Conservation (phyloP, 2,113 vertebrate species). For the Ochotona princeps region DNA sequence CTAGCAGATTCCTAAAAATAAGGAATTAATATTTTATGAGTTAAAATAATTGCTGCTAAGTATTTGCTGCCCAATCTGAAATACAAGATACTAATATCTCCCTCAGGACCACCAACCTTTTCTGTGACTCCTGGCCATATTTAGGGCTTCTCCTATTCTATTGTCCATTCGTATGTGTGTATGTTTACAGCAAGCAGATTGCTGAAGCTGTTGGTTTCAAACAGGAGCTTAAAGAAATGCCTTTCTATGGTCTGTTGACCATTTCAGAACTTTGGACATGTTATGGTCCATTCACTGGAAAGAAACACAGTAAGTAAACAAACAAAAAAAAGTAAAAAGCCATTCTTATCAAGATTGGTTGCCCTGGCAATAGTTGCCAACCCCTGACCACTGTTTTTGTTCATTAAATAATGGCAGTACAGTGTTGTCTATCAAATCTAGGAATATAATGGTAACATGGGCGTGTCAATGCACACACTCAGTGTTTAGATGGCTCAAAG, state of each 20-base stretch:
- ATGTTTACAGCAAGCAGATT: slow-evolving; percentile 78
- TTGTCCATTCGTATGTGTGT: background rate
- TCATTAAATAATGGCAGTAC: background rate
- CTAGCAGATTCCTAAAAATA: slow-evolving; percentile 37
- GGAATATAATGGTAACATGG: background rate
- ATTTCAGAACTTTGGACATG: slow-evolving; percentile 79
- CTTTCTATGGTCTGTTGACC: slow-evolving; percentile 93
- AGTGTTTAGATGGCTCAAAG: background rate
- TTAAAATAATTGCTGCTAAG: background rate
- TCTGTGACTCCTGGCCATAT: background rate
- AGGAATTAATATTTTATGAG: background rate
- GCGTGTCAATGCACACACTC: background rate
- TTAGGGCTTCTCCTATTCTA: background rate
- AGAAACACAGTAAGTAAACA: slow-evolving; percentile 77
- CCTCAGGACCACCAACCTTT: background rate
- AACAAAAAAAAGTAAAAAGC: background rate
- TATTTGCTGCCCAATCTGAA: background rate
- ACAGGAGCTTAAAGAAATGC: slow-evolving; percentile 89
- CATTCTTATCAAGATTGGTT: background rate
- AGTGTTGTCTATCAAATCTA: background rate
- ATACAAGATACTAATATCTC: background rate
- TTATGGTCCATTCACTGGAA: slow-evolving; percentile 88
- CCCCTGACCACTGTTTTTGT: background rate
- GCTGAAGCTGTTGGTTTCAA: slow-evolving; percentile 93
- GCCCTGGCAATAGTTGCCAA: background rate